Evolutionary conservation across 2,113 vertebrate genomes (phyloP).

Genomic region (Pardalotus punctatus): DNA sequence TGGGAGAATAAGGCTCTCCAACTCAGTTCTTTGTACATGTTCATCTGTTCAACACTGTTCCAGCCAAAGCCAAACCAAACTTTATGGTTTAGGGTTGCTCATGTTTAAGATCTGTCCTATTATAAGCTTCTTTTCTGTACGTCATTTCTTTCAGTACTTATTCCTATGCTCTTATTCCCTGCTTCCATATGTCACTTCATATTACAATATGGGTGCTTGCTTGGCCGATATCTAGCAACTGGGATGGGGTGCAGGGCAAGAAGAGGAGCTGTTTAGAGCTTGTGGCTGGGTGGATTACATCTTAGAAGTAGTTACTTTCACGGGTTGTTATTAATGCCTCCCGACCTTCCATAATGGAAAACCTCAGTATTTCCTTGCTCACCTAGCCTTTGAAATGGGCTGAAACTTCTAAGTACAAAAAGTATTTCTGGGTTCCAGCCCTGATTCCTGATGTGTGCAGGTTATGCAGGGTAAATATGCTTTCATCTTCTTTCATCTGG

Average conservation of each 20-base stretch:
- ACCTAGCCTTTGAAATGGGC: not conserved
- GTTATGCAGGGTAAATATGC: slow-evolving; percentile 45
- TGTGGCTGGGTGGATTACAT: not conserved
- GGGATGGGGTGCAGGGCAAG: not conserved
- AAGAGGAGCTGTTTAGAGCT: not conserved
- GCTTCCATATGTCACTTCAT: not conserved
- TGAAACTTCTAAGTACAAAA: not conserved
- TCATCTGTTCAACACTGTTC: not conserved
- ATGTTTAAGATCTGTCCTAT: not conserved
- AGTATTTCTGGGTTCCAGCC: not conserved
- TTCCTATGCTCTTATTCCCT: not conserved
- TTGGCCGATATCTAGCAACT: not conserved
- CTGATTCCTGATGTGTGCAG: not conserved
- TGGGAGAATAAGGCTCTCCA: not conserved
- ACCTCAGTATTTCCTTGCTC: not conserved
- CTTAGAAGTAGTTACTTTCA: not conserved
- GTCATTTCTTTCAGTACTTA: not conserved
- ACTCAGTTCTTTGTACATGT: not conserved
- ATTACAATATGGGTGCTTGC: not conserved
- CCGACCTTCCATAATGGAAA: not conserved
- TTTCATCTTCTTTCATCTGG: slow-evolving; percentile 50
- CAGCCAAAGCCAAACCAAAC: not conserved
- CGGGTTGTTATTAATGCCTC: not conserved
- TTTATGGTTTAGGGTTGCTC: not conserved
- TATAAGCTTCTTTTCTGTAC: not conserved